A percentile compares a stretch with the other conserved stretches of the same genome.
These are phyloP conservation scores for Pangasius macronema DNA, from an alignment of 2,797 vertebrate species.

Conservation along the genomic window DNA sequence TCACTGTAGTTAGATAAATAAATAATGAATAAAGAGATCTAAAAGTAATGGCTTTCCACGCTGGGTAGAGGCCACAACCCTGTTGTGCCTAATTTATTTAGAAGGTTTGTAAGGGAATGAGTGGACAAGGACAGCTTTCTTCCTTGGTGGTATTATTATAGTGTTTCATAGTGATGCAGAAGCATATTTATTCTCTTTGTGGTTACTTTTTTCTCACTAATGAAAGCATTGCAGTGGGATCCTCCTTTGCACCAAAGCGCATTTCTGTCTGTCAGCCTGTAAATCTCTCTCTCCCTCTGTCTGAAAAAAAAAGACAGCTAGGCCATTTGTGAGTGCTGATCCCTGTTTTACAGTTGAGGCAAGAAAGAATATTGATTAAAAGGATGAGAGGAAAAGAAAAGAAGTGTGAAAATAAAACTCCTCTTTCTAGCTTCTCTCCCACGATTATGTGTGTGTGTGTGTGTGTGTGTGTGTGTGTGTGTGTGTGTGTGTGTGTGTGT, in stretches of 20 bases:
- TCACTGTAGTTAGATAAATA: slow-evolving; percentile 27
- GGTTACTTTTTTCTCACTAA: slow-evolving; percentile 29
- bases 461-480: neutral
- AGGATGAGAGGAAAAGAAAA: neutral
- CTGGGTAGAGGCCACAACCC: slow-evolving; percentile 12
- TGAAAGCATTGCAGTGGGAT: slow-evolving; percentile 26
- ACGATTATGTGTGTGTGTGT: neutral
- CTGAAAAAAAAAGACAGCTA: slow-evolving; percentile 20
- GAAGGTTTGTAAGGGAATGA: slow-evolving; percentile 4
- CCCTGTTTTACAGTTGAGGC: slow-evolving; percentile 25
- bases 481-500: neutral
- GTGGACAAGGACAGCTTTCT: neutral
- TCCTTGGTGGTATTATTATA: slow-evolving; percentile 33
- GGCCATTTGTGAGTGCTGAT: slow-evolving; percentile 31
- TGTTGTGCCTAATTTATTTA: slow-evolving; percentile 26
- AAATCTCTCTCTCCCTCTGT: slow-evolving; percentile 3
- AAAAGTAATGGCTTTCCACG: neutral
- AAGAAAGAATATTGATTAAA: slow-evolving; percentile 31
- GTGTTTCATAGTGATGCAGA: neutral
- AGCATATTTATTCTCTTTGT: slow-evolving; percentile 11
- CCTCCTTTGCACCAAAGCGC: slow-evolving; percentile 30
- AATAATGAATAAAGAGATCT: slow-evolving; percentile 40
- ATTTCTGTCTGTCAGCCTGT: slow-evolving; percentile 41
- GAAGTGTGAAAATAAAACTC: slow-evolving; percentile 17
- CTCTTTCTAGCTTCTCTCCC: neutral